Percentiles rank a stretch among this genome's conserved stretches.
Evolutionary conservation across 2,888 invertebrate species (phyloP).

Genomic region (Troides helena): DNA sequence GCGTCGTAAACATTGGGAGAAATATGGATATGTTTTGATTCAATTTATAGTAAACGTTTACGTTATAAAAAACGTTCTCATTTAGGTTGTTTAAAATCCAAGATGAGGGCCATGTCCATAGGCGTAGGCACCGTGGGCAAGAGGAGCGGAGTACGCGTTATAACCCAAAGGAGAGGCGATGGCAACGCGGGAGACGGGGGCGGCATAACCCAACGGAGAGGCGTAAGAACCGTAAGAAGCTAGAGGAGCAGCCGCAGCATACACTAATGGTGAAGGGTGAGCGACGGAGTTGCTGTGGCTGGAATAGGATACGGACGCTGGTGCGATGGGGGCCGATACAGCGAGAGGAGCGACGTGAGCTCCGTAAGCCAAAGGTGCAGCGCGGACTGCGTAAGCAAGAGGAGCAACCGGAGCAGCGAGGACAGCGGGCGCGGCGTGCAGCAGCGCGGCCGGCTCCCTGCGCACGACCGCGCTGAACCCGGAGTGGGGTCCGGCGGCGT

Average conservation of each 20-base stretch:
- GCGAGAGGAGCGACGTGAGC: conserved; percentile 39
- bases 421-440: conserved; percentile 38
- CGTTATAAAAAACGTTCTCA: no score
- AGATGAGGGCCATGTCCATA: neutral
- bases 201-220: no score
- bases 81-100: no score
- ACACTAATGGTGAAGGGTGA: conserved; percentile 35
- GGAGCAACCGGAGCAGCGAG: conserved; percentile 37
- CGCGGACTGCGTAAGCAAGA: conserved; percentile 30
- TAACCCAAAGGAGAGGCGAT: neutral
- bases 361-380: neutral
- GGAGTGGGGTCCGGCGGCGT: conserved; percentile 69
- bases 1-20: no score
- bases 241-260: conserved; percentile 33
- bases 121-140: neutral
- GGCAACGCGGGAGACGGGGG: no score
- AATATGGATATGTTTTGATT: no score
- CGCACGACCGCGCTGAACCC: conserved; percentile 79
- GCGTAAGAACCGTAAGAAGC: conserved; percentile 1
- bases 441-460: conserved; percentile 60
- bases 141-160: conserved; percentile 16
- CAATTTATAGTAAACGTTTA: no score
- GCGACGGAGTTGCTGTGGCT: conserved; percentile 35
- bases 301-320: conserved; percentile 49
- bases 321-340: conserved; percentile 35